A percentile compares a stretch with the other conserved stretches of the same genome.
Conservation (phyloP, 2,113 vertebrate species). For the Coreoperca whiteheadi region DNA sequence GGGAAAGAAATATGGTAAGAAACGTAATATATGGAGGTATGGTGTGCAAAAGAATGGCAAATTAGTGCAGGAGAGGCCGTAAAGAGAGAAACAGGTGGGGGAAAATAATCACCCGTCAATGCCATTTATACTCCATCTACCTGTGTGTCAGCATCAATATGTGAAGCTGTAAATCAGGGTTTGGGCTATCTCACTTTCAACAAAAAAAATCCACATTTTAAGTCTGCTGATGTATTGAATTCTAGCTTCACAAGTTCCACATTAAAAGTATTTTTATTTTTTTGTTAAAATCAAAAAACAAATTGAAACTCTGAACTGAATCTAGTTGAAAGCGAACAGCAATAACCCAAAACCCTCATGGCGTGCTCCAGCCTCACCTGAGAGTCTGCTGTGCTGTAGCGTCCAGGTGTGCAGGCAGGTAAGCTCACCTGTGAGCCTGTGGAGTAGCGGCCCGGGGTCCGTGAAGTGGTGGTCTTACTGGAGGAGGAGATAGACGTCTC, state of each 20-base stretch:
- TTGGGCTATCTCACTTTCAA: constrained; percentile 72
- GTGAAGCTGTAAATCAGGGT: constrained; percentile 43
- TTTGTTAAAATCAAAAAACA: neutral
- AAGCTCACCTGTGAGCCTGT: constrained; percentile 98
- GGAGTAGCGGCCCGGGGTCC: constrained; percentile 96
- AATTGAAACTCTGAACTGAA: neutral
- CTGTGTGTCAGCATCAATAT: constrained; percentile 45
- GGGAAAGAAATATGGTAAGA: constrained; percentile 51
- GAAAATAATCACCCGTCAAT: constrained; percentile 61
- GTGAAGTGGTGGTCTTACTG: constrained; percentile 95
- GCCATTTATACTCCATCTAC: constrained; percentile 38
- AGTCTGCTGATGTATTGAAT: neutral
- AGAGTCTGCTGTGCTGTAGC: constrained; percentile 83
- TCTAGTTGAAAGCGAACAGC: constrained; percentile 55
- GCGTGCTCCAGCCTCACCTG: constrained; percentile 78
- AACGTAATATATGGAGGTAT: constrained; percentile 32
- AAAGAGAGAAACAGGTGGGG: constrained; percentile 51
- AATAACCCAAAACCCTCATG: constrained; percentile 62
- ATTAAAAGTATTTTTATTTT: neutral
- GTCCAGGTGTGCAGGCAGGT: constrained; percentile 83
- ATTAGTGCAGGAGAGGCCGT: constrained; percentile 67
- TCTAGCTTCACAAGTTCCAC: neutral
- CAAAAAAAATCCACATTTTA: constrained; percentile 22
- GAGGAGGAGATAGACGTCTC: constrained; percentile 97
- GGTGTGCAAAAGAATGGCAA: constrained; percentile 59